Percentiles rank a stretch among this genome's conserved stretches.
These are phyloP conservation scores for Mormyrus proboscirostris DNA, from an alignment of 2,797 vertebrate genomes.

Conservation along the genomic window DNA sequence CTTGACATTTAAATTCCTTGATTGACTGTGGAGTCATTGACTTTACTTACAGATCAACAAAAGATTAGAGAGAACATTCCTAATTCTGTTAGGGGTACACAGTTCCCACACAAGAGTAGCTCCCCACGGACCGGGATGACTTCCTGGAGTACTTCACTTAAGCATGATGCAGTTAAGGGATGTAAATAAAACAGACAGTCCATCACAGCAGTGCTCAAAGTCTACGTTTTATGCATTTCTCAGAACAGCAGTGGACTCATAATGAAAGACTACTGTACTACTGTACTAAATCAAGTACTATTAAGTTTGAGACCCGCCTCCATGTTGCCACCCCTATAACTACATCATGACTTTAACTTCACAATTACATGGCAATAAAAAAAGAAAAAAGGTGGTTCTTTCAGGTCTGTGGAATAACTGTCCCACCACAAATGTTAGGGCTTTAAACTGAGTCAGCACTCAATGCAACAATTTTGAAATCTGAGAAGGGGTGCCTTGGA, in stretches of 20 bases:
- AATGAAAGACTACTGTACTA: conserved; percentile 29
- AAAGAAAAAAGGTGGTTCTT: not conserved
- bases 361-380: not conserved
- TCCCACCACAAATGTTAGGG: not conserved
- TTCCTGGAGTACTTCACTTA: not conserved
- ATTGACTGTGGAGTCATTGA: not conserved
- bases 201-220: conserved; percentile 29
- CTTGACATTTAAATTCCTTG: not conserved
- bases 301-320: conserved; percentile 15
- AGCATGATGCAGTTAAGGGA: conserved; percentile 21
- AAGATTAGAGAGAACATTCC: not conserved
- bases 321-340: not conserved
- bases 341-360: not conserved
- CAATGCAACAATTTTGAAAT: not conserved
- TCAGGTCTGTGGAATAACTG: not conserved
- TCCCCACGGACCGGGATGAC: not conserved
- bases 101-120: not conserved
- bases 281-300: conserved; percentile 28
- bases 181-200: conserved; percentile 42
- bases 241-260: conserved; percentile 31
- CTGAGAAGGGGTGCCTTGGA: not conserved
- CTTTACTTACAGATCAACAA: not conserved
- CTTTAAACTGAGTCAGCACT: not conserved
- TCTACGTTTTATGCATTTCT: conserved; percentile 37
- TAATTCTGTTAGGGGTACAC: conserved; percentile 16